Conservation (phyloP, 2,113 vertebrate genomes). For the Oreotrochilus melanogaster region DNA sequence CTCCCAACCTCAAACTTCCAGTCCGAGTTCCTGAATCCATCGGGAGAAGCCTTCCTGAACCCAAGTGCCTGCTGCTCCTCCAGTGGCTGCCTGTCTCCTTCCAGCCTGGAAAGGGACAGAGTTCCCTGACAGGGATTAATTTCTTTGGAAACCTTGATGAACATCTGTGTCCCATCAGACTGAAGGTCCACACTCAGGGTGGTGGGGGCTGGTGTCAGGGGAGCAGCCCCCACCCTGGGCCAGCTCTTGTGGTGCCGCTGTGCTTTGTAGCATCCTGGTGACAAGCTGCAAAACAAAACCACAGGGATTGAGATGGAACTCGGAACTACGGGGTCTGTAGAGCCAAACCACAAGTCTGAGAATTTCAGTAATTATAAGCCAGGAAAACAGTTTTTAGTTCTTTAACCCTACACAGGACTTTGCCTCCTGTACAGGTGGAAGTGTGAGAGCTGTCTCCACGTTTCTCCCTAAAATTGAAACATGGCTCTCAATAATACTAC, state of each 20-base stretch:
- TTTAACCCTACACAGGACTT: rapidly evolving
- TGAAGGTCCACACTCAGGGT: not conserved
- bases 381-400: not conserved
- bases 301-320: not conserved
- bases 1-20: not conserved
- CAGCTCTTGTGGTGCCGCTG: not conserved
- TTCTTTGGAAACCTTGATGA: not conserved
- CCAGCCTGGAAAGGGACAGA: not conserved
- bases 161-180: conserved; percentile 50
- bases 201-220: not conserved
- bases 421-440: not conserved
- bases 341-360: conserved; percentile 10
- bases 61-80: not conserved
- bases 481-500: not conserved
- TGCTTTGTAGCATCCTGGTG: not conserved
- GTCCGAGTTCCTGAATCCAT: not conserved
- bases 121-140: not conserved
- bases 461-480: not conserved
- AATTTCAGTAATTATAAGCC: not conserved
- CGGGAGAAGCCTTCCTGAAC: not conserved
- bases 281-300: not conserved
- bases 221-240: not conserved
- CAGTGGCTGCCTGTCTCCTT: not conserved
- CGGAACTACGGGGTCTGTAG: not conserved
- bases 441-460: not conserved